Evolutionary conservation across 2,888 invertebrate species (phyloP).

Genomic region (Beris chalybata): DNA sequence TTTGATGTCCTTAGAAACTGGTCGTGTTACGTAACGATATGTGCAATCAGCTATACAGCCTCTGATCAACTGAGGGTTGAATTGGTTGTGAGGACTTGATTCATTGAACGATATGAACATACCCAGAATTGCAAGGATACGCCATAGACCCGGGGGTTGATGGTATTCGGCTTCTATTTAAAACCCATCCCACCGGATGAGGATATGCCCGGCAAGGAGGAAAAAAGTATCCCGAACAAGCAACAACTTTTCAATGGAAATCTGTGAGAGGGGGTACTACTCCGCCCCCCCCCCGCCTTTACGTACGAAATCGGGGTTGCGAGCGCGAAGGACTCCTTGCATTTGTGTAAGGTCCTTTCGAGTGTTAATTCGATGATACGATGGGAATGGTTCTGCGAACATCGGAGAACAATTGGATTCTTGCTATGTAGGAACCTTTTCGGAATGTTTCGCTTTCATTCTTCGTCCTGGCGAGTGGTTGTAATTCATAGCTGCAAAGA

Average conservation of each 20-base stretch:
- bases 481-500: conserved; percentile 24
- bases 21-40: conserved; percentile 9
- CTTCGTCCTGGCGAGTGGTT: conserved; percentile 20
- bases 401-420: conserved; percentile 20
- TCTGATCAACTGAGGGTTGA: conserved; percentile 22
- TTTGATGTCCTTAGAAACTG: conserved; percentile 2
- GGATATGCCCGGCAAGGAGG: too few species aligned
- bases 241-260: too few species aligned
- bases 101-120: conserved; percentile 24
- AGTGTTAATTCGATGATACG: conserved; percentile 37
- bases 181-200: conserved; percentile 34
- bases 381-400: conserved; percentile 19
- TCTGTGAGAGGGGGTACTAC: too few species aligned
- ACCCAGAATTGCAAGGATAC: conserved; percentile 24
- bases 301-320: too few species aligned
- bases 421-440: conserved; percentile 8
- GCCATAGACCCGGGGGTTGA: conserved; percentile 17
- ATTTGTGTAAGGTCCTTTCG: conserved; percentile 27
- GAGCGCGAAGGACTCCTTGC: conserved; percentile 6
- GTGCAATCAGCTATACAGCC: conserved; percentile 21
- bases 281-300: too few species aligned
- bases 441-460: conserved; percentile 24
- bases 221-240: background rate
- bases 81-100: conserved; percentile 21
- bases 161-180: conserved; percentile 33